These are phyloP conservation scores for Aphis craccivora DNA, from an alignment of 1,140 invertebrate species.

Conservation along the genomic window DNA sequence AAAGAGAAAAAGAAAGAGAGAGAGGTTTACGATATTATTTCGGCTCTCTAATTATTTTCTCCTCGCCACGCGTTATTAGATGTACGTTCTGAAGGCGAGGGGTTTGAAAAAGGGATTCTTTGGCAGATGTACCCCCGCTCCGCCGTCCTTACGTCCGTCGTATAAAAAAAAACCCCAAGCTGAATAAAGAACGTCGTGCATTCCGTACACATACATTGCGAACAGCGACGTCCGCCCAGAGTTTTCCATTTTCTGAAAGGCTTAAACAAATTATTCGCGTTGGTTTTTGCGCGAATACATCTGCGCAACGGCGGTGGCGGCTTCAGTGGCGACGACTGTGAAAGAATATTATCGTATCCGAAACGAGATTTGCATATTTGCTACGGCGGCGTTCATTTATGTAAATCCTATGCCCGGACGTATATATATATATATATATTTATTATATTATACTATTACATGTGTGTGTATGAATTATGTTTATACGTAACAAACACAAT, in stretches of 20 bases:
- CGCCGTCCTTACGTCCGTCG: too few species aligned
- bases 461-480: background rate
- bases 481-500: background rate
- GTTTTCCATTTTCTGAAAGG: conserved; percentile 35
- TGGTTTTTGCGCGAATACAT: conserved; percentile 36
- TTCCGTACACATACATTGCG: background rate
- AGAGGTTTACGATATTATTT: conserved; percentile 56
- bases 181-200: conserved; percentile 25
- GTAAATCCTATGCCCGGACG: conserved; percentile 32
- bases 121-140: conserved; percentile 22
- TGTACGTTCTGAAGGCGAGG: conserved; percentile 15
- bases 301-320: background rate
- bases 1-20: conserved; percentile 9
- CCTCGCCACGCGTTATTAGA: conserved; percentile 42
- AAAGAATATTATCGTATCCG: conserved; percentile 46
- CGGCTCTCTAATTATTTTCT: conserved; percentile 58
- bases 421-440: background rate
- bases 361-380: conserved; percentile 44
- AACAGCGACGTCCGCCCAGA: background rate
- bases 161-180: background rate
- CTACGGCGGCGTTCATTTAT: background rate
- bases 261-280: conserved; percentile 24
- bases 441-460: background rate
- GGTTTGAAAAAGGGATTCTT: conserved; percentile 47
- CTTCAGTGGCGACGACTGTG: conserved; percentile 19